phyloP scores from a whole-genome alignment of 1,140 invertebrate species.

The Eupristina koningsbergeri region DNA sequence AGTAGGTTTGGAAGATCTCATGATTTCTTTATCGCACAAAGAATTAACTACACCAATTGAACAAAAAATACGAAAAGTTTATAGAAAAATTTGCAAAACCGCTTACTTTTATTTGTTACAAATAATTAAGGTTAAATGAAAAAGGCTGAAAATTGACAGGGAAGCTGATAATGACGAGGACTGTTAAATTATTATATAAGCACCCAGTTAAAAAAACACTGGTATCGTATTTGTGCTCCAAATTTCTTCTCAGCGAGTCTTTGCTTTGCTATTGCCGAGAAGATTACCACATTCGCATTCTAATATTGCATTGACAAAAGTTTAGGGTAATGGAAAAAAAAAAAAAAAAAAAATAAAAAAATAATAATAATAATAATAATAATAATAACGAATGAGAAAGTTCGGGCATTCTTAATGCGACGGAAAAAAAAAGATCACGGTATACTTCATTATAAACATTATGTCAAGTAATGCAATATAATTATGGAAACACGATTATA shows the following conservation, averaged over 20 bases:
- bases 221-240: slow-evolving; percentile 28
- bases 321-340: slow-evolving; percentile 33
- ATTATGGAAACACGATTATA: slow-evolving; percentile 64
- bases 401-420: slow-evolving; percentile 55
- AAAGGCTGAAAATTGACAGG: too few species aligned
- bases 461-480: slow-evolving; percentile 54
- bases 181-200: slow-evolving; percentile 33
- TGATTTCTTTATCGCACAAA: slow-evolving; percentile 42
- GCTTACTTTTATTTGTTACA: neutral
- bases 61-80: neutral
- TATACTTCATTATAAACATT: slow-evolving; percentile 41
- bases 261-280: slow-evolving; percentile 35
- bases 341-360: too few species aligned
- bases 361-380: too few species aligned
- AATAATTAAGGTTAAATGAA: neutral
- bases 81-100: too few species aligned
- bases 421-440: slow-evolving; percentile 50
- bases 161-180: neutral
- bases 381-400: slow-evolving; percentile 33
- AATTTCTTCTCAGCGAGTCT: slow-evolving; percentile 25
- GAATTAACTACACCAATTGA: neutral
- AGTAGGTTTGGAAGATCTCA: slow-evolving; percentile 22
- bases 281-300: slow-evolving; percentile 30
- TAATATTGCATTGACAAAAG: slow-evolving; percentile 49
- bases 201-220: slow-evolving; percentile 33